Evolutionary conservation across 2,888 invertebrate species (phyloP), one percentile per base, ranked within the genome.

Genomic region (Xylophagus ater): DNA sequence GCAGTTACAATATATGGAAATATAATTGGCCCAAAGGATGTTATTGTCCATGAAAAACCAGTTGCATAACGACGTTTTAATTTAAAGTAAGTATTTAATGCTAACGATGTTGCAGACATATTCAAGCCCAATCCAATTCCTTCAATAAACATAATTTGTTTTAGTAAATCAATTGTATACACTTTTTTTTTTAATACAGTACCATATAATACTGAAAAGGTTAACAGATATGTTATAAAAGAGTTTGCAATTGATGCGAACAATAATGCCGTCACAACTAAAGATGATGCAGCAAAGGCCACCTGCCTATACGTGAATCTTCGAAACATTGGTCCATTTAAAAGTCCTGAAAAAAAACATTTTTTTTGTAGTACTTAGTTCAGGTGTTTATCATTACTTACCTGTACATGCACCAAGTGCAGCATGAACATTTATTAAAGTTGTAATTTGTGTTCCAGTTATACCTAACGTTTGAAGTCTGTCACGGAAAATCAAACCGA

Each of bases 1-100:
- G 64, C 62, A 12, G 78, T 81, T 36, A 82, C 78, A 15, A 82
- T 65, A 50, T 78, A 73, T 3, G 83, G 82, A 71, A 81, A 75
- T 35, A 81, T 52, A 26, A 82, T 78, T 2, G 82, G 81, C 0
- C 82, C 82, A 18, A 82, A 55, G 0, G 78, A 82, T 3, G 81
- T 80, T 1, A 76, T 73, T 1, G 79, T 78, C 71, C 80, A 80
- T 47, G 78, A 76, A 37, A 79, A 64, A 1, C 81, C 78, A 1
- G 80, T 78, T 1, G 82, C 83, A 26, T 78, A 64, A 54, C 81
- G 69, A 57, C 82, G 69, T 56, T 74, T 73, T 36, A 74, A 68
- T 55, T 75, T 77, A 67, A 82, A 83, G 57, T 78, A 83, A 3
- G 81, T 80, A 53, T 82, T 82, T 41, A 82, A 60, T 3, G 81